These are phyloP conservation scores for Apostichopus parvimensis DNA, from an alignment of 35 echinoderm and acorn worm genomes.

Conservation along the genomic window DNA sequence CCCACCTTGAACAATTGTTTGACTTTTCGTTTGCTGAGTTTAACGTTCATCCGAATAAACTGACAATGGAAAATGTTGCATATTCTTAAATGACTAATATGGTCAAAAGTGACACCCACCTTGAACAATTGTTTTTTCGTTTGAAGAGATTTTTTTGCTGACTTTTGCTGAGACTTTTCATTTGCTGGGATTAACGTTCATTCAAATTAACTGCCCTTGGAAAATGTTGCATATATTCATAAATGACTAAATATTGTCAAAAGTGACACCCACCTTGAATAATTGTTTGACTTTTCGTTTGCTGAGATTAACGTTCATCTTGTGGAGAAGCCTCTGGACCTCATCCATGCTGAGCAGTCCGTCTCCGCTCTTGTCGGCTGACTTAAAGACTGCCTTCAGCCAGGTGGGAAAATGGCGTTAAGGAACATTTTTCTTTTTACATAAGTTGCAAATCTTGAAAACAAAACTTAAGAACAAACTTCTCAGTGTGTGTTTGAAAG, in stretches of 20 bases:
- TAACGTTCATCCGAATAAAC: conserved; percentile 68
- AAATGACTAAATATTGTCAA: neutral
- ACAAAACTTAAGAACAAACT: too few species aligned
- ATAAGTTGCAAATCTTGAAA: too few species aligned
- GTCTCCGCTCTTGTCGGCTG: conserved; percentile 95
- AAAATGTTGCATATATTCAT: conserved; percentile 13
- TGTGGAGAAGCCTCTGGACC: conserved; percentile 88
- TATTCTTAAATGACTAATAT: conserved; percentile 4
- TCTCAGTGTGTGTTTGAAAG: too few species aligned
- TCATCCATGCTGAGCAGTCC: conserved; percentile 94
- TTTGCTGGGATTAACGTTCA: too few species aligned
- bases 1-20: conserved; percentile 61
- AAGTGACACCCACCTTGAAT: conserved; percentile 69
- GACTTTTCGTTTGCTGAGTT: conserved; percentile 95
- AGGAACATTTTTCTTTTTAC: neutral
- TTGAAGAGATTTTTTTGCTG: too few species aligned
- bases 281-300: conserved; percentile 96
- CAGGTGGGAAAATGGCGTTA: conserved; percentile 61
- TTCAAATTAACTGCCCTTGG: too few species aligned
- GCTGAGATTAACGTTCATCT: conserved; percentile 96
- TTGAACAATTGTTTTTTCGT: conserved; percentile 90
- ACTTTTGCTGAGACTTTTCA: too few species aligned
- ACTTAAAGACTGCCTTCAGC: conserved; percentile 91
- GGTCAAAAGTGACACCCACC: conserved; percentile 41
- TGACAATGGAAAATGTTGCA: neutral